These are phyloP conservation scores for Leuciscus idus DNA, from an alignment of 2,113 vertebrate species.

Conservation along the genomic window DNA sequence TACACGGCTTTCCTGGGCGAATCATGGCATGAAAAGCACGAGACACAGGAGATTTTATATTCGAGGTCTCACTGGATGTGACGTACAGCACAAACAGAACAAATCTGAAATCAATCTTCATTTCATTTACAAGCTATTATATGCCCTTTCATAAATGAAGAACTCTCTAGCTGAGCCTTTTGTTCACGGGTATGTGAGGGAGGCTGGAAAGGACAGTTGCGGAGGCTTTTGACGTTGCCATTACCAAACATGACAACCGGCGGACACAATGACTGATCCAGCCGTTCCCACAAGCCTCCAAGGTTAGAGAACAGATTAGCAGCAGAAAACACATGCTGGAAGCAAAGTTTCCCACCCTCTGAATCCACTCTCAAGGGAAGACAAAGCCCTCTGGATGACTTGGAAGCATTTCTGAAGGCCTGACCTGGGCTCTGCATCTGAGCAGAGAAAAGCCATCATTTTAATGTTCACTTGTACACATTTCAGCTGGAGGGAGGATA, in stretches of 20 bases:
- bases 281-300: slow-evolving; percentile 49
- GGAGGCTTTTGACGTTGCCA: slow-evolving; percentile 25
- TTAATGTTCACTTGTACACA: not conserved
- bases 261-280: slow-evolving; percentile 34
- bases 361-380: slow-evolving; percentile 39
- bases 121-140: not conserved
- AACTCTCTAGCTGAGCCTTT: not conserved
- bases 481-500: not conserved
- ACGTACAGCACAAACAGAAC: not conserved
- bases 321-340: slow-evolving; percentile 34
- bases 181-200: not conserved
- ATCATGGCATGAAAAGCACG: not conserved
- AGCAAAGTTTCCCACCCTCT: slow-evolving; percentile 57
- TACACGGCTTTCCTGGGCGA: not conserved
- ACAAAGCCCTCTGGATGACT: slow-evolving; percentile 26
- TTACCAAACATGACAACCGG: slow-evolving; percentile 22
- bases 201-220: not conserved
- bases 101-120: not conserved
- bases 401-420: not conserved
- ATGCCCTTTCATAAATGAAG: not conserved
- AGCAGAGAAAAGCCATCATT: not conserved
- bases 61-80: not conserved
- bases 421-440: not conserved
- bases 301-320: slow-evolving; percentile 56
- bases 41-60: not conserved